Evolutionary conservation across 2,888 invertebrate genomes (phyloP).

Genomic region (Catocala nupta): DNA sequence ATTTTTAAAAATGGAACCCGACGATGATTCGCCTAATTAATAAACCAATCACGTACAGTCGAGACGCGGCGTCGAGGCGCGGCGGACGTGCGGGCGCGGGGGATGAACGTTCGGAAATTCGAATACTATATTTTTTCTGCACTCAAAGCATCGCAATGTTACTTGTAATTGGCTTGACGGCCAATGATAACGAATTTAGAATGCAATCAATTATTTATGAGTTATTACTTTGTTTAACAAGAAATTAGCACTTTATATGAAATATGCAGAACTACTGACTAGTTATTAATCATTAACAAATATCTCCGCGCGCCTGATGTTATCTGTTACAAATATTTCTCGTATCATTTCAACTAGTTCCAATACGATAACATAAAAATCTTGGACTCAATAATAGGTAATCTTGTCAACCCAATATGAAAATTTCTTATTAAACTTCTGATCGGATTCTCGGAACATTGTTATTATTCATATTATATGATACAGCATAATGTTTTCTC

Average conservation of each 20-base stretch:
- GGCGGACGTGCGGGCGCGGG: slow-evolving; percentile 86
- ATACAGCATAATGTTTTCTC: slow-evolving; percentile 68
- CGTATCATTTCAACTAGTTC: slow-evolving; percentile 53
- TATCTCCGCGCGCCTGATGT: slow-evolving; percentile 57
- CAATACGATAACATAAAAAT: slow-evolving; percentile 58
- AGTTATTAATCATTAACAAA: slow-evolving; percentile 63
- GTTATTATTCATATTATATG: slow-evolving; percentile 69
- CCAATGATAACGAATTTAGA: slow-evolving; percentile 75
- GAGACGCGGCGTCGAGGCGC: slow-evolving; percentile 86
- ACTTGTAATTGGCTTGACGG: slow-evolving; percentile 85
- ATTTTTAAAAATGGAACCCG: slow-evolving; percentile 85
- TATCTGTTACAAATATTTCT: slow-evolving; percentile 54
- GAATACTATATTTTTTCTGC: slow-evolving; percentile 86
- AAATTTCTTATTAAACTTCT: slow-evolving; percentile 65
- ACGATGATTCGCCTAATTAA: slow-evolving; percentile 87
- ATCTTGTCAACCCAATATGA: slow-evolving; percentile 69
- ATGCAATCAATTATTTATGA: slow-evolving; percentile 73
- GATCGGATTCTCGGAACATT: slow-evolving; percentile 67
- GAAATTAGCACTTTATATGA: slow-evolving; percentile 57
- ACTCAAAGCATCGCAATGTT: slow-evolving; percentile 80
- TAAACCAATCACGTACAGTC: slow-evolving; percentile 88
- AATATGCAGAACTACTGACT: slow-evolving; percentile 55
- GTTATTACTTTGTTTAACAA: slow-evolving; percentile 59
- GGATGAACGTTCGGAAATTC: slow-evolving; percentile 86
- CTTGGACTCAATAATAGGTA: slow-evolving; percentile 55